Evolutionary conservation across 2,797 vertebrate species (phyloP), one percentile per base, ranked within the genome.

Genomic region (Pseudomugil tenellus): DNA sequence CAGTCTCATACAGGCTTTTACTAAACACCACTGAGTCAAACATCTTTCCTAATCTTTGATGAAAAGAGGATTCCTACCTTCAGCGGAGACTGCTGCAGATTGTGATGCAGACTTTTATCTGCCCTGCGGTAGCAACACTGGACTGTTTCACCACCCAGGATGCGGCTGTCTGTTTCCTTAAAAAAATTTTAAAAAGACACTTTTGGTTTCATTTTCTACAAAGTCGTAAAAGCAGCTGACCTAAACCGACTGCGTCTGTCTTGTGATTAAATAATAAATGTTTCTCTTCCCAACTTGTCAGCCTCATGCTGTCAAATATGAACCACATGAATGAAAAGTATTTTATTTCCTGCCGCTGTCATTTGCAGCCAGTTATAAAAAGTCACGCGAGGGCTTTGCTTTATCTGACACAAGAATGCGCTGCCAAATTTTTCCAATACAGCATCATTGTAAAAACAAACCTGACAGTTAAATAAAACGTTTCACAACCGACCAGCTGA

Each of bases 301-400:
- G 1, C 1, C 2, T 19, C 2, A 16, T 7, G 16, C 3, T 6
- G 2, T 4, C 39, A 14, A 0, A 13, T 2, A 39, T 2, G 2
- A 2, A 6, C 29, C 6, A 6, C 3, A 31, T 3, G 3, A 31
- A 31, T 3, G 6, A 6, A 6, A 31, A 31, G 29, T 31, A 6
- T 31, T 6, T 31, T 31, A 31, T 31, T 31, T 31, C 6, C 29
- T n/a, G n/a, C n/a, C n/a, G n/a, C n/a, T n/a, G n/a, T n/a, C n/a
- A n/a, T n/a, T n/a, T n/a, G n/a, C n/a, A n/a, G n/a, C n/a, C n/a
- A n/a, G n/a, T n/a, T n/a, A n/a, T n/a, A n/a, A n/a, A n/a, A n/a
- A n/a, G n/a, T n/a, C n/a, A n/a, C n/a, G n/a, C n/a, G n/a, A n/a
- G n/a, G n/a, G n/a, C n/a, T n/a, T n/a, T n/a, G n/a, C n/a, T n/a